phyloP scores from a whole-genome alignment of 2,797 vertebrate genomes.

The Gorsachius magnificus region DNA sequence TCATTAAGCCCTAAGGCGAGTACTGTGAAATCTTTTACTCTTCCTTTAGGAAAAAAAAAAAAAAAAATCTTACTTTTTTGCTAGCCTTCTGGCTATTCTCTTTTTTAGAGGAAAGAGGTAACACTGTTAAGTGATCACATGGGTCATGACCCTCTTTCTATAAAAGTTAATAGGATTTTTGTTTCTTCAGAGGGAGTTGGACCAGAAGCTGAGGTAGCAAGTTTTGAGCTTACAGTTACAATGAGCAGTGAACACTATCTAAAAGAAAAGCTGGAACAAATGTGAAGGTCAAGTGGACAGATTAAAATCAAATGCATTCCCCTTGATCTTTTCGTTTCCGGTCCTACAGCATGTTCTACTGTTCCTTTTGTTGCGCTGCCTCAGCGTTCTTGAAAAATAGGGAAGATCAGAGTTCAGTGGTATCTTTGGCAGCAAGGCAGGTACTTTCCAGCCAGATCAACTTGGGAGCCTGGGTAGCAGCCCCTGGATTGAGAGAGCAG shows the following conservation, averaged over 20 bases:
- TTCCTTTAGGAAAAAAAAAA: background rate
- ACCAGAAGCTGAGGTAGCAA: background rate
- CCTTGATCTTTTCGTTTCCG: background rate
- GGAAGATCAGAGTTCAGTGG: background rate
- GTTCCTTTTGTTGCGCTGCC: background rate
- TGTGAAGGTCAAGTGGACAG: background rate
- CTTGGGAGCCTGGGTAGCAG: background rate
- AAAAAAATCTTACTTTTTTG: background rate
- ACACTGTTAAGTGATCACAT: background rate
- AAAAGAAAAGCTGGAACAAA: background rate
- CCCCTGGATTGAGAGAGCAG: background rate
- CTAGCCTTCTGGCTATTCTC: background rate
- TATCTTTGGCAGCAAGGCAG: background rate
- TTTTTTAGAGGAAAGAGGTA: background rate
- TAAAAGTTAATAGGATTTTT: constrained; percentile 22
- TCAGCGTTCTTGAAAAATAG: background rate
- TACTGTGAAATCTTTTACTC: background rate
- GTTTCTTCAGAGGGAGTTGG: background rate
- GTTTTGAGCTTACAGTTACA: background rate
- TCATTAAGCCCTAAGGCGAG: background rate
- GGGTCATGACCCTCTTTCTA: background rate
- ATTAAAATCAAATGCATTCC: background rate
- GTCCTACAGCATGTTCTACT: background rate
- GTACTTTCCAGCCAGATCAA: background rate
- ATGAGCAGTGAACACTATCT: background rate